Percentiles rank a stretch among this genome's conserved stretches.
Conservation (phyloP, 2,113 vertebrate species). For the Calyptomena viridis region DNA sequence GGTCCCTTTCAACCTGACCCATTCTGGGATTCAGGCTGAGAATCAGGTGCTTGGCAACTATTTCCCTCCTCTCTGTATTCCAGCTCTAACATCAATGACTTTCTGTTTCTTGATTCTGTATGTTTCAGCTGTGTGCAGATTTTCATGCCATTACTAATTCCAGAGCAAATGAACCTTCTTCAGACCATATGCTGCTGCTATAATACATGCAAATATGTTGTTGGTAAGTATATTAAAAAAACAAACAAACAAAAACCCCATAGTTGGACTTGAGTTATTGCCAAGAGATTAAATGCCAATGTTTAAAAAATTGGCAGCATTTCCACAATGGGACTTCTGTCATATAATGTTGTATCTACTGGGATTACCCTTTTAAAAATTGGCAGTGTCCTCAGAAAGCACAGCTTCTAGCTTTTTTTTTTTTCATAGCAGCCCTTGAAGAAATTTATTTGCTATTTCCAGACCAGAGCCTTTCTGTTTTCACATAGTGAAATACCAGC, state of each 20-base stretch:
- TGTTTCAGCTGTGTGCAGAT: background rate
- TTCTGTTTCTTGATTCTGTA: background rate
- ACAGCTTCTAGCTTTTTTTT: background rate
- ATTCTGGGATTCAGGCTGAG: background rate
- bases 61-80: background rate
- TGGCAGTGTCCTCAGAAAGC: constrained; percentile 15
- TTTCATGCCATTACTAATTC: background rate
- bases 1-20: background rate
- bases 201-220: background rate
- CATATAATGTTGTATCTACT: constrained; percentile 17
- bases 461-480: constrained; percentile 45
- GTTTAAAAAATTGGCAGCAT: background rate
- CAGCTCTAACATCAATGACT: background rate
- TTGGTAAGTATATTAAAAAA: background rate
- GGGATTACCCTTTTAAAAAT: constrained; percentile 58
- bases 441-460: constrained; percentile 38
- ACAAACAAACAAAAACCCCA: background rate
- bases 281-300: background rate
- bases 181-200: background rate
- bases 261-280: background rate
- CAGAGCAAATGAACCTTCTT: background rate
- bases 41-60: background rate
- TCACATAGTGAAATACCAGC: constrained; percentile 10
- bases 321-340: constrained; percentile 7
- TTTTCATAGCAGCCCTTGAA: constrained; percentile 20